Evolutionary conservation across 2,113 vertebrate genomes (phyloP).

Genomic region (Alethe diademata): DNA sequence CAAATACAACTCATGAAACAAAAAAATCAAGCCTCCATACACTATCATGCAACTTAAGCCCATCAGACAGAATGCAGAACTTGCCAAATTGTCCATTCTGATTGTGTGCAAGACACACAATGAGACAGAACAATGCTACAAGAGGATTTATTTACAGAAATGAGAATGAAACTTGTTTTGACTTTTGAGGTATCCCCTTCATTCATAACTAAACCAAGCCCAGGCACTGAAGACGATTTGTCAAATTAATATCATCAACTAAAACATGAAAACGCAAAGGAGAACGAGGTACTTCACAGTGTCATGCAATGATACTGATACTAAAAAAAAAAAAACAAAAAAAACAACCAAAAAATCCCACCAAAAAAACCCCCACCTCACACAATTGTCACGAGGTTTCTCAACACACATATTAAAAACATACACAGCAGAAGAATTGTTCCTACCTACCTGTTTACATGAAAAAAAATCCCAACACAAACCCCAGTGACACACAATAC

Average conservation of each 20-base stretch:
- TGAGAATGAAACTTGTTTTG: background rate
- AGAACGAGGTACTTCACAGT: conserved; percentile 1
- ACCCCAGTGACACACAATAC: conserved; percentile 19
- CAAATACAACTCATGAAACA: background rate
- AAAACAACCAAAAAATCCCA: background rate
- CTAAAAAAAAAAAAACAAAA: background rate
- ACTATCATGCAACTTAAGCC: background rate
- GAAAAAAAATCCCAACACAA: conserved; percentile 41
- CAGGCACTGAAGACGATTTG: background rate
- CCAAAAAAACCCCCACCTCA: background rate
- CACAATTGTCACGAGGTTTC: background rate
- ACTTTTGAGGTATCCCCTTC: background rate
- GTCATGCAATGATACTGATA: background rate
- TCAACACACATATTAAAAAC: background rate
- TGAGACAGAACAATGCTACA: background rate
- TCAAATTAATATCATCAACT: background rate
- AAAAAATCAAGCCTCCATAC: background rate
- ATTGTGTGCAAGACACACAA: background rate
- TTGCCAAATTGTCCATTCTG: background rate
- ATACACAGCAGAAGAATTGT: background rate
- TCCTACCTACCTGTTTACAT: conserved; percentile 41
- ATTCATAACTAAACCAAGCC: conserved; percentile 1
- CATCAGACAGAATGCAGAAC: background rate
- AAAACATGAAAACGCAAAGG: background rate
- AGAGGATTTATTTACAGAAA: background rate